A percentile compares a stretch with the other conserved stretches of the same genome.
Conservation (phyloP, 1,140 invertebrate species). For the Araneus ventricosus region DNA sequence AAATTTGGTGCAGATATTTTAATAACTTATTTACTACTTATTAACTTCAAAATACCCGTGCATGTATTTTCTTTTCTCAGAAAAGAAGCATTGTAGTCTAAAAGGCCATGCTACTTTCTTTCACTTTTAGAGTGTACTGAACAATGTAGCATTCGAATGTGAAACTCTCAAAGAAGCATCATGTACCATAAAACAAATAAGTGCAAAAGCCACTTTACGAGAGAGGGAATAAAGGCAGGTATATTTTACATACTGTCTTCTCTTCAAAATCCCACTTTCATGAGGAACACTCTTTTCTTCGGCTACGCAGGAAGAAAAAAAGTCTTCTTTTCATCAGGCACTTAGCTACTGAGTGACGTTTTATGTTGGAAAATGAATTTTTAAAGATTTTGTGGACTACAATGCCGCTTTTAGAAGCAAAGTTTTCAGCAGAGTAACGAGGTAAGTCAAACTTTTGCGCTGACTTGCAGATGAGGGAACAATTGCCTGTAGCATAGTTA, state of each 20-base stretch:
- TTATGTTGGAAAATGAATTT: slow-evolving; percentile 63
- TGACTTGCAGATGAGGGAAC: neutral
- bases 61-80: no score
- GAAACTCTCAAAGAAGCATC: neutral
- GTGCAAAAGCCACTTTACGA: slow-evolving; percentile 43
- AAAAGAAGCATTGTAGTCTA: no score
- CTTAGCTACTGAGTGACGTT: slow-evolving; percentile 67
- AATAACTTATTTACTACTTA: no score
- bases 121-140: neutral
- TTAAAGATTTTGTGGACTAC: slow-evolving; percentile 61
- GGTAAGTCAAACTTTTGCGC: neutral
- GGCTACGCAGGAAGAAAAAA: neutral
- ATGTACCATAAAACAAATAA: slow-evolving; percentile 18
- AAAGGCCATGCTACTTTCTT: no score
- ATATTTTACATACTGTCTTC: slow-evolving; percentile 58
- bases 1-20: no score
- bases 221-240: neutral
- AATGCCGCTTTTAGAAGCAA: neutral
- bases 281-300: neutral
- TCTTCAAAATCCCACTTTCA: slow-evolving; percentile 31
- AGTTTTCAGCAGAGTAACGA: neutral
- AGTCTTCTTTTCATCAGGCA: slow-evolving; percentile 54
- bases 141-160: neutral
- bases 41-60: no score
- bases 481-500: no score